Percentiles rank a stretch among this genome's conserved stretches.
Evolutionary conservation across 37 sponge, comb jelly and placozoan genomes (phyloP).

Genomic region (Haliclona indistincta): DNA sequence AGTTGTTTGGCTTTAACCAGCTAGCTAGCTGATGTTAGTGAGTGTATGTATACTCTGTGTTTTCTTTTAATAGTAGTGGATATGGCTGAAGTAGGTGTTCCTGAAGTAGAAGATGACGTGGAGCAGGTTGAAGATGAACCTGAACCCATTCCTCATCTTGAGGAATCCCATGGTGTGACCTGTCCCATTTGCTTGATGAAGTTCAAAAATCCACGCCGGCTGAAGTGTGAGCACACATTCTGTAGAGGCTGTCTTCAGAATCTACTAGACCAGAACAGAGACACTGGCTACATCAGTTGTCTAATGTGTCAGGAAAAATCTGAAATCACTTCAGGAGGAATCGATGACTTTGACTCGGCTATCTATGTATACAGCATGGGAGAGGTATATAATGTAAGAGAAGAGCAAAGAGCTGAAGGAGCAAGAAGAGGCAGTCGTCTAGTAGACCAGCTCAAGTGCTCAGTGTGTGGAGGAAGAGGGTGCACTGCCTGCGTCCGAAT

Average conservation of each 20-base stretch:
- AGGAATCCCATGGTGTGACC: too few species aligned
- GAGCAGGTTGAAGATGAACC: too few species aligned
- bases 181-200: conserved; percentile 10
- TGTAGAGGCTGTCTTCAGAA: conserved; percentile 1
- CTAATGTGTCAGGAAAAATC: background rate
- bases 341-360: background rate
- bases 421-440: too few species aligned
- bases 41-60: too few species aligned
- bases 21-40: too few species aligned
- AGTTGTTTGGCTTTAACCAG: too few species aligned
- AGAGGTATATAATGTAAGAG: background rate
- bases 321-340: background rate
- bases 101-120: background rate
- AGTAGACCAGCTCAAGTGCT: background rate
- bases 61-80: too few species aligned
- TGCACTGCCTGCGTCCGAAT: conserved; percentile 1
- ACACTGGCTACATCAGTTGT: background rate
- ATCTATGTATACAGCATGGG: background rate
- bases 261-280: background rate
- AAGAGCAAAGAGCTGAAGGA: too few species aligned
- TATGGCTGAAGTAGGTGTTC: too few species aligned
- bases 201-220: background rate
- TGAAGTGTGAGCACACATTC: conserved; percentile 4
- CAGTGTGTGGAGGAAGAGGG: background rate
- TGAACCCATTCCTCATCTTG: too few species aligned